Evolutionary conservation across 2,113 vertebrate genomes (phyloP), one percentile per base, ranked within the genome.

Genomic region (Acrocephalus kingi): DNA sequence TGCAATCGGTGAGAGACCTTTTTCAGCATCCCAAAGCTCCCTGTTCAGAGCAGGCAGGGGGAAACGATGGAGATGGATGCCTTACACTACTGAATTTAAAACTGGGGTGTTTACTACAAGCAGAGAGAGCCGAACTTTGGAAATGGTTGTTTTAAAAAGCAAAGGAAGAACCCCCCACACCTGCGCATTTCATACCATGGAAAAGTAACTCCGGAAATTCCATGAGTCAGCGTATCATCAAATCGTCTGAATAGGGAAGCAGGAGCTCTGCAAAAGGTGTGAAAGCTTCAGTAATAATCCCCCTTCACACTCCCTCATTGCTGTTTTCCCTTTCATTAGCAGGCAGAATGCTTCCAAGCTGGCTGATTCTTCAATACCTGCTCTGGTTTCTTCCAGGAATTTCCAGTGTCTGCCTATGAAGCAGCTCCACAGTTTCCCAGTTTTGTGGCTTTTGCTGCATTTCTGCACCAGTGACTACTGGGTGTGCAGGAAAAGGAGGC

Each of bases 321-420:
- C 63, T 71, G 31, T 94, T 96, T 93, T 69, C 74, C 55, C 63
- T 82, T 89, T 94, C 87, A 77, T 94, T 90, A 95, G 48, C 72
- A 80, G 71, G 37, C 67, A 58, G 2, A 59, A 75, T 31, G 49
- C 61, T 91, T 56, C 87, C 58, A 49, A n/a, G 58, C 15, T 67
- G 39, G 30, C n/a, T 85, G 10, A 24, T 69, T 13, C 45, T 84
- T 63, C 78, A 49, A 1, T 55, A 33, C 21, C 43, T 66, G 30
- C 74, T 84, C 43, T 54, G 27, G 24, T 35, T 75, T 75, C 61
- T 49, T 41, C 72, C 82, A 86, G 56, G 31, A 74, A n/a, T 88
- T 71, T 77, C 75, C 51, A 46, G 18, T 14, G 66, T 4, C 67
- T 89, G 71, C 31, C 41, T 46, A 0, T 3, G 22, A 27, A 91